Percentiles rank a stretch among this genome's conserved stretches.
phyloP scores from a whole-genome alignment of 2,888 invertebrate genomes.

The Temnothorax unifasciatus region DNA sequence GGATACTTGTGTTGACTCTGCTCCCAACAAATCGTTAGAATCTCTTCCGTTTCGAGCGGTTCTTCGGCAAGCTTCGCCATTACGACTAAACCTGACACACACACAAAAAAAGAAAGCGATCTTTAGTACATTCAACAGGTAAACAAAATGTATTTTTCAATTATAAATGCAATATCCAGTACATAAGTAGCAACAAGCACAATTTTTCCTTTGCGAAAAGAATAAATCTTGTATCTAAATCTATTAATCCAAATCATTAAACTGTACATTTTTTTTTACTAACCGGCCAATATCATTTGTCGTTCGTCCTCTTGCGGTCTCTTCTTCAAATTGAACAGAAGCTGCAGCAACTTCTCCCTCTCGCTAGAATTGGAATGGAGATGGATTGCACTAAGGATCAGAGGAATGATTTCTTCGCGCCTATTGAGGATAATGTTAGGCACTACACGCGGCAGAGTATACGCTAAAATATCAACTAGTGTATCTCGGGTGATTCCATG shows the following conservation, averaged over 20 bases:
- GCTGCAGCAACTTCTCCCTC: constrained; percentile 89
- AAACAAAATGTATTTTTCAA: constrained; percentile 2
- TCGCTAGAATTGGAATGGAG: constrained; percentile 88
- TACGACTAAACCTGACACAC: constrained; percentile 85
- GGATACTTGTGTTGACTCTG: constrained; percentile 90
- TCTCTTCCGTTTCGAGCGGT: constrained; percentile 89
- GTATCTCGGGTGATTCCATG: constrained; percentile 84
- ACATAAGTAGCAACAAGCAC: not conserved
- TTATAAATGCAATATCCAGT: not conserved
- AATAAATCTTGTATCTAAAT: not conserved
- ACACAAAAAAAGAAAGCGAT: not conserved
- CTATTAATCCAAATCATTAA: not conserved
- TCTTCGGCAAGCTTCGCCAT: constrained; percentile 87
- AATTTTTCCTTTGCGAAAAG: not conserved
- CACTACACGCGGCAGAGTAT: constrained; percentile 89
- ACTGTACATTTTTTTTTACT: constrained; percentile 25
- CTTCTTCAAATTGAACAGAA: constrained; percentile 91
- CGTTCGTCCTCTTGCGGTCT: constrained; percentile 90
- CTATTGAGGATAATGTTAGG: constrained; percentile 91
- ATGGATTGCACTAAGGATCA: constrained; percentile 89
- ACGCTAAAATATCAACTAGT: constrained; percentile 87
- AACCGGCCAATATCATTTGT: constrained; percentile 88
- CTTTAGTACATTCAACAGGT: not conserved
- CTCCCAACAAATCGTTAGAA: constrained; percentile 92
- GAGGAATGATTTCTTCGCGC: constrained; percentile 90